Conservation (phyloP, 2,797 vertebrate genomes). For the Xenopus petersii region DNA sequence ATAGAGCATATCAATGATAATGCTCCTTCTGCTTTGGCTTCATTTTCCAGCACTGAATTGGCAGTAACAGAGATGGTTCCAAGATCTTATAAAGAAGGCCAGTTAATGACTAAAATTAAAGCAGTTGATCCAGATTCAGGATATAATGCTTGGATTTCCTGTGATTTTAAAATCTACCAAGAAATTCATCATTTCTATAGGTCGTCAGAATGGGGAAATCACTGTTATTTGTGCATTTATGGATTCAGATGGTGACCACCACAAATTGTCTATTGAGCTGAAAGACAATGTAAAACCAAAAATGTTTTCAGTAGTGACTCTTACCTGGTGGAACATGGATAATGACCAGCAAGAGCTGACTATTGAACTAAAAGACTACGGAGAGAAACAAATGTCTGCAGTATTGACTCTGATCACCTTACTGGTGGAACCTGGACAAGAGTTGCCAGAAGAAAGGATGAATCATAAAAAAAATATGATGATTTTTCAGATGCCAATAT, state of each 20-base stretch:
- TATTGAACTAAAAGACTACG: constrained; percentile 60
- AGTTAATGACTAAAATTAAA: constrained; percentile 72
- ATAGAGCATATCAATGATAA: constrained; percentile 61
- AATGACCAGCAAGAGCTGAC: constrained; percentile 63
- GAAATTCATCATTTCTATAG: constrained; percentile 42
- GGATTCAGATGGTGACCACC: constrained; percentile 58
- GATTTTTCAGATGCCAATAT: constrained; percentile 58
- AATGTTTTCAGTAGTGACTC: too few species aligned
- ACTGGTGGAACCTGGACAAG: constrained; percentile 56
- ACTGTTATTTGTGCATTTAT: constrained; percentile 56
- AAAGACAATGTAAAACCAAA: too few species aligned
- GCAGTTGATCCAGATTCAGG: constrained; percentile 72
- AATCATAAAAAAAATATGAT: constrained; percentile 8
- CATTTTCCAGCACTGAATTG: constrained; percentile 59
- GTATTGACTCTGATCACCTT: constrained; percentile 59
- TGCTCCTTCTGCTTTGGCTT: constrained; percentile 65
- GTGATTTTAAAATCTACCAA: constrained; percentile 71
- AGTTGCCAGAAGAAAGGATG: background rate
- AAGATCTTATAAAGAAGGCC: constrained; percentile 61
- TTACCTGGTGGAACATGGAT: constrained; percentile 34
- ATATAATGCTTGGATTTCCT: constrained; percentile 78
- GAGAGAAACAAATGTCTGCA: constrained; percentile 61
- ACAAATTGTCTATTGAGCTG: too few species aligned
- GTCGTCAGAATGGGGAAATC: constrained; percentile 57
- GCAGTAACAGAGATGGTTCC: constrained; percentile 66